Conservation (phyloP, 2,113 vertebrate genomes). For the Sander vitreus region DNA sequence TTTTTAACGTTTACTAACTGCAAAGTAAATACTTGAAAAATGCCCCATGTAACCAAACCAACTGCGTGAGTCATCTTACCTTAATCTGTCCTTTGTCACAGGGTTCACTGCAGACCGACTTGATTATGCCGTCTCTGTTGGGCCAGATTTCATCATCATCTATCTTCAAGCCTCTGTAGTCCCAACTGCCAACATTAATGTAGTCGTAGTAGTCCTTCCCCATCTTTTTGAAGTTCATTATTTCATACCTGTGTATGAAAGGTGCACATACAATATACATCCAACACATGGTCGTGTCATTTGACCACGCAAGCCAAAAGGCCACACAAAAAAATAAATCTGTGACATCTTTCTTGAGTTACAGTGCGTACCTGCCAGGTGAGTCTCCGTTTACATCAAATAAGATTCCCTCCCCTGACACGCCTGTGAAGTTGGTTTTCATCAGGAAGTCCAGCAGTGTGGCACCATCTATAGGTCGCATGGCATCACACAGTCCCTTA, state of each 20-base stretch:
- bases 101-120: conserved; percentile 98
- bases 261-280: not conserved
- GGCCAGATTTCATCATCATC: conserved; percentile 96
- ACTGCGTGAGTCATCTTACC: conserved; percentile 79
- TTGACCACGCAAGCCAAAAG: not conserved
- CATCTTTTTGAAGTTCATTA: conserved; percentile 99
- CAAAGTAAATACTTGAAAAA: not conserved
- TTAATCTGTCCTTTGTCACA: conserved; percentile 98
- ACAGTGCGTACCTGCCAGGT: conserved; percentile 90
- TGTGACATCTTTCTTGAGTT: not conserved
- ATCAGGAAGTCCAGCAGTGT: conserved; percentile 95
- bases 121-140: conserved; percentile 89
- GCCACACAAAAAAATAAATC: not conserved
- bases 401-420: conserved; percentile 94
- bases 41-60: not conserved
- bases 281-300: not conserved
- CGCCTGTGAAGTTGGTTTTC: conserved; percentile 98
- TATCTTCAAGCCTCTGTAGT: conserved; percentile 96
- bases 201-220: conserved; percentile 98
- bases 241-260: conserved; percentile 90
- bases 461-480: conserved; percentile 95
- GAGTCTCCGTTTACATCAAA: conserved; percentile 98
- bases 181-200: conserved; percentile 97
- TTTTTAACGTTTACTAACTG: not conserved
- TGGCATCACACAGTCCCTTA: conserved; percentile 93